Evolutionary conservation across 2,797 vertebrate genomes (phyloP).

Genomic region (Lutjanus argentimaculatus): DNA sequence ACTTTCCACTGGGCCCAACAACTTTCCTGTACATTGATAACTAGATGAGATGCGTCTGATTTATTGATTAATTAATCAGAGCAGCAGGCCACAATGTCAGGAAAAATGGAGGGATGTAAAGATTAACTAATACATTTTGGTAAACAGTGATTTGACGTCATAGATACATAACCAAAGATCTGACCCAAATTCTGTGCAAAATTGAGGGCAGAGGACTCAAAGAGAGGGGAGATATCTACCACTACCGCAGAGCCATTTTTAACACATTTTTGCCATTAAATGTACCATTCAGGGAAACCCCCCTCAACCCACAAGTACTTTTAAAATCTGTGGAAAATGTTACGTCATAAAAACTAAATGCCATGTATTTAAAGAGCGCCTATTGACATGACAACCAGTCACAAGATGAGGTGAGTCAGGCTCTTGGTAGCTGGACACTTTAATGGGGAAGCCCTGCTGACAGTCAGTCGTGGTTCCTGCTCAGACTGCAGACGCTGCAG

Average conservation of each 20-base stretch:
- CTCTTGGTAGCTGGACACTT: background rate
- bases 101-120: background rate
- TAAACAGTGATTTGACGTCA: background rate
- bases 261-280: background rate
- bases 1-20: too few relatives aligned
- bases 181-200: background rate
- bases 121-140: background rate
- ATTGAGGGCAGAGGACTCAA: background rate
- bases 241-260: background rate
- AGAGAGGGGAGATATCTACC: background rate
- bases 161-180: background rate
- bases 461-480: slow-evolving; percentile 45
- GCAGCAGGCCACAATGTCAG: background rate
- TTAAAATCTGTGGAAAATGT: background rate
- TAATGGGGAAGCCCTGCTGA: slow-evolving; percentile 59
- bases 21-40: background rate
- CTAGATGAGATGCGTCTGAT: background rate
- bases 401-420: slow-evolving; percentile 14
- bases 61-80: background rate
- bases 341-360: too few relatives aligned
- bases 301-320: too few relatives aligned
- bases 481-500: slow-evolving; percentile 55
- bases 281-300: background rate
- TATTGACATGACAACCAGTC: slow-evolving; percentile 15
- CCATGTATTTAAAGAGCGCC: background rate